Evolutionary conservation across 2,888 invertebrate species (phyloP).

Genomic region (Leucoma salicis): DNA sequence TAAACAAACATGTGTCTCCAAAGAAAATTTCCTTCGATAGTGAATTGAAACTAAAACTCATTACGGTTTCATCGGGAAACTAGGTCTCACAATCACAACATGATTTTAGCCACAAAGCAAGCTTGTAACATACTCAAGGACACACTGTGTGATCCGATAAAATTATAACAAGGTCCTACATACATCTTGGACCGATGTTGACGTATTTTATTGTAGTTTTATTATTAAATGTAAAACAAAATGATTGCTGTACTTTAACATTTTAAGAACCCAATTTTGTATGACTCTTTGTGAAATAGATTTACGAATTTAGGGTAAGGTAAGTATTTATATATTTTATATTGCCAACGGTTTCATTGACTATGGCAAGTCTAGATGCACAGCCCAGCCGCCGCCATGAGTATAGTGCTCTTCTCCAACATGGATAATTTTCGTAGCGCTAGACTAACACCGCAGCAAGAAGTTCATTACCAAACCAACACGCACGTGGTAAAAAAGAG

Average conservation of each 20-base stretch:
- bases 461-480: too few relatives aligned
- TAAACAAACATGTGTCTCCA: not conserved
- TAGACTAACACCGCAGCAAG: too few relatives aligned
- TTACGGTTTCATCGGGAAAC: not conserved
- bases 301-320: too few relatives aligned
- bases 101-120: slow-evolving; percentile 24
- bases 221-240: slow-evolving; percentile 11
- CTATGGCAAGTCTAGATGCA: too few relatives aligned
- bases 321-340: too few relatives aligned
- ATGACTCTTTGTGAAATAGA: too few relatives aligned
- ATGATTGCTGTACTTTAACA: slow-evolving; percentile 20
- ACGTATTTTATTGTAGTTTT: slow-evolving; percentile 30
- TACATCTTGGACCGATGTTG: slow-evolving; percentile 15
- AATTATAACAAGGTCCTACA: slow-evolving; percentile 32
- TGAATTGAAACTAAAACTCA: slow-evolving; percentile 3
- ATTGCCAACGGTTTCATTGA: too few relatives aligned
- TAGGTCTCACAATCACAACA: not conserved
- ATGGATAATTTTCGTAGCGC: too few relatives aligned
- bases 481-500: too few relatives aligned
- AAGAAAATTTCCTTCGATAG: not conserved
- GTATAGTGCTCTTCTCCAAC: too few relatives aligned
- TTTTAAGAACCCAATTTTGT: too few relatives aligned
- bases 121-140: slow-evolving; percentile 28
- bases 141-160: slow-evolving; percentile 30
- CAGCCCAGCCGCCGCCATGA: too few relatives aligned